Base-by-base conservation (phyloP, 2,888 invertebrate genomes). In the Colletes collaris region DNA sequence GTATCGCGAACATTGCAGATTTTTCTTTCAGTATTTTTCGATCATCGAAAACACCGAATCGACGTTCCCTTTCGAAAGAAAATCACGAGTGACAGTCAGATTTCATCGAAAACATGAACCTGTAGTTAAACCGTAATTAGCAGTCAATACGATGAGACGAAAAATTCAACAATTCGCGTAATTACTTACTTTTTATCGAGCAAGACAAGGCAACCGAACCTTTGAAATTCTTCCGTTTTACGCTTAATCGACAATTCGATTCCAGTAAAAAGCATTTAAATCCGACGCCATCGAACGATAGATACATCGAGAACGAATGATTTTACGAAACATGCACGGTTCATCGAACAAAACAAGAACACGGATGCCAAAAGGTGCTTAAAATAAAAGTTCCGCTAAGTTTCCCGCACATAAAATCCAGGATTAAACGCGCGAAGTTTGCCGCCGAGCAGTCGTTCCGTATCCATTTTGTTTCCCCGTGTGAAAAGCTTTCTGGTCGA, bases 331-430 rank as follows among this genome's bases (percentile, higher is more conserved):
- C 19, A 53, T 50, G 19, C 8, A 37, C 6, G 53, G 19, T 10
- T 52, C 55, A 27, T 55, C 35, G 7, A 13, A 6, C 13, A 49
- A 53, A 49, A 44, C 27, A 4, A 50, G 44, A 52, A 6, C 40
- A 13, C 49, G 13, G 13, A 40, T 11, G 19, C 53, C 27, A 50
- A 50, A 16, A 19, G 58, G 13, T 27, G 13, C 55, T 52, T 46
- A 70, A 75, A 75, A 73, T 66, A 37, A 52, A 55, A 59, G 59
- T 59, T 44, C 44, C 40, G 46, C 11, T 37, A 35, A 35, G 53
- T 49, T 60, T 8, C 37, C 10, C 4, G 10, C 16, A 6, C 37
- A 56, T n/a, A 27, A 75, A 59, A 44, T 49, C 13, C 52, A 7
- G 16, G 44, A 70, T 64, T 70, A 64, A 70, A 64, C 44, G 53